Conservation (phyloP, 1,140 invertebrate genomes). For the Caenorhabditis latens region DNA sequence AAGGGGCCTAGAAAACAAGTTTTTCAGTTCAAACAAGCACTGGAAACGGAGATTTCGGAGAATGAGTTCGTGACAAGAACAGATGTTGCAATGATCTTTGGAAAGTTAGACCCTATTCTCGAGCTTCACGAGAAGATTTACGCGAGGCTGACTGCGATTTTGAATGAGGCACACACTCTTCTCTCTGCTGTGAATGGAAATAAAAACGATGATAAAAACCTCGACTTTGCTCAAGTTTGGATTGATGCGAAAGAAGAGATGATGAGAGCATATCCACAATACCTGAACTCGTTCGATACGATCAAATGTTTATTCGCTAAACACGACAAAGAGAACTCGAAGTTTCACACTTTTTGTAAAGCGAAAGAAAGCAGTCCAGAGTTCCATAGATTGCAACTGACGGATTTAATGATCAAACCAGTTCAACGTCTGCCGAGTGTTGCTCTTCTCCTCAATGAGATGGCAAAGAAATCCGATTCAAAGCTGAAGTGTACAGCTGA, state of each 20-base stretch:
- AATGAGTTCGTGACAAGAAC: slow-evolving; percentile 87
- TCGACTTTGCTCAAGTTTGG: slow-evolving; percentile 59
- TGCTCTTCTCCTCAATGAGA: slow-evolving; percentile 91
- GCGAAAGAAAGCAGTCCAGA: slow-evolving; percentile 82
- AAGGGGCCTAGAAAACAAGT: not conserved
- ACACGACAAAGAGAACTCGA: slow-evolving; percentile 90
- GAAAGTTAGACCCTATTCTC: slow-evolving; percentile 92
- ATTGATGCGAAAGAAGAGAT: slow-evolving; percentile 80
- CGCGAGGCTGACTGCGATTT: not conserved
- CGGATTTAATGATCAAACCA: slow-evolving; percentile 93
- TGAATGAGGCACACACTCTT: not conserved
- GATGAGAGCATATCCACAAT: slow-evolving; percentile 93
- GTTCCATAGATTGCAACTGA: slow-evolving; percentile 92
- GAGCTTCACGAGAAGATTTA: slow-evolving; percentile 82
- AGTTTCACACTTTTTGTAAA: slow-evolving; percentile 90
- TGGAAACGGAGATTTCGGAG: slow-evolving; percentile 87
- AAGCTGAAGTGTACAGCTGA: slow-evolving; percentile 87
- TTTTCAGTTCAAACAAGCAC: slow-evolving; percentile 89
- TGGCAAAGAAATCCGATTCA: slow-evolving; percentile 89
- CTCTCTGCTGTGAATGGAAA: not conserved
- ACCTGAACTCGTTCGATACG: slow-evolving; percentile 96
- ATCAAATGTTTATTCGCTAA: slow-evolving; percentile 91
- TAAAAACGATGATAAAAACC: slow-evolving; percentile 26
- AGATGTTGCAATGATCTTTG: slow-evolving; percentile 95
- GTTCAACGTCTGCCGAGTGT: slow-evolving; percentile 96